Evolutionary conservation across 2,888 invertebrate genomes (phyloP), one percentile per base, ranked within the genome.

Genomic region (Taphrorychus bicolor): DNA sequence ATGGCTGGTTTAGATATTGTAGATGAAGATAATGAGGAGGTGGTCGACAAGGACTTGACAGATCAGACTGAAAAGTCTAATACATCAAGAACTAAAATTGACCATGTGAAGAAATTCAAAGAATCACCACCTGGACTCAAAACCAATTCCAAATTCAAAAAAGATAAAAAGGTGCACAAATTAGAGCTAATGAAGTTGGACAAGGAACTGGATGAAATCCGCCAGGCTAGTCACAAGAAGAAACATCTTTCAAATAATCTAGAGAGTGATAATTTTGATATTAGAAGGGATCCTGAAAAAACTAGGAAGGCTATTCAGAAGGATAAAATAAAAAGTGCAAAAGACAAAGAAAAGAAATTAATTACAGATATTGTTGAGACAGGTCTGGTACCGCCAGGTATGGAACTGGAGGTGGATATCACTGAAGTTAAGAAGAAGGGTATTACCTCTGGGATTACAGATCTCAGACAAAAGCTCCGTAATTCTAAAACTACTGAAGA

Each of bases 351-450:
- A 66, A 78, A 78, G 24, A 82, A 81, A 71, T 74, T 81, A n/a
- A 79, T 83, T 56, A 78, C 78, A 18, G 81, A 82, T 71, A 77
- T 83, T 49, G 80, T 82, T n/a, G 82, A 83, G 74, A 82, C 83
- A 7, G 84, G 83, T 19, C 75, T 84, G 24, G 81, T 83, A 5
- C 83, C 83, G 7, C 83, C 84, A 11, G 84, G 84, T 24, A 83
- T 79, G 74, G 83, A 83, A 76, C 79, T 82, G 76, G 84, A 84
- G 66, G 75, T 78, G 3, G 80, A 81, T 70, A 64, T 81, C 9
- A 72, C 72, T 22, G 69, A 72, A 40, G 68, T 74, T 24, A 69
- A 64, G 49, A 16, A 18, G 14, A 5, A 18, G 18, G 45, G 21
- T 5, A n/a, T n/a, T n/a, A 51, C 3, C 4, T 17, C 7, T 3